Conservation (phyloP, 1,140 invertebrate genomes). For the Phymastichus coffea region DNA sequence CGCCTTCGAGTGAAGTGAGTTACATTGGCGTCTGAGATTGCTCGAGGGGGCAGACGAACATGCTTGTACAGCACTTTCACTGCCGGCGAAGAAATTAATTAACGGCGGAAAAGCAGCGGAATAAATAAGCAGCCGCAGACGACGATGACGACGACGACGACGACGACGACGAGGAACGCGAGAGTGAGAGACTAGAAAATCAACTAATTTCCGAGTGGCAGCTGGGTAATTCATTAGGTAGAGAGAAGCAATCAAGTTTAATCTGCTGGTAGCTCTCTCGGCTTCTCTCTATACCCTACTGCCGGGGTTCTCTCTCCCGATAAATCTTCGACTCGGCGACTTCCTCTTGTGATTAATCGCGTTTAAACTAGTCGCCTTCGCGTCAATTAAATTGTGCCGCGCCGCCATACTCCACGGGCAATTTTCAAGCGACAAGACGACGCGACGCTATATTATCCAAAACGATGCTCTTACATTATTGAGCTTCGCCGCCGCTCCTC, state of each 20-base stretch:
- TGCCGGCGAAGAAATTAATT: no score
- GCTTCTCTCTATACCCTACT: no score
- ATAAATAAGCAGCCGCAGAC: conserved; percentile 20
- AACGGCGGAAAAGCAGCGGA: no score
- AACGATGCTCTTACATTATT: conserved; percentile 25
- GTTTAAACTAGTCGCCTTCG: conserved; percentile 52
- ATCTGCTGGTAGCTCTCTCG: conserved; percentile 28
- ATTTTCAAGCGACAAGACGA: conserved; percentile 7
- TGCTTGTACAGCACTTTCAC: no score
- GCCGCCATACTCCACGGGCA: conserved; percentile 13
- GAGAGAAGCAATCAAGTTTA: conserved; percentile 25
- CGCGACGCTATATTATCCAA: no score
- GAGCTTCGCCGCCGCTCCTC: conserved; percentile 10
- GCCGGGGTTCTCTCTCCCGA: no score
- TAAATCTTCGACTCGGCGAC: conserved; percentile 38
- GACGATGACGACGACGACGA: no score
- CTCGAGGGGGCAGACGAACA: neutral
- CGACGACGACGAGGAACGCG: no score
- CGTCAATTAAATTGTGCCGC: conserved; percentile 49
- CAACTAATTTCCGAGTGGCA: neutral
- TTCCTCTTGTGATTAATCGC: conserved; percentile 51
- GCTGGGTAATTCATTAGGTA: conserved; percentile 11
- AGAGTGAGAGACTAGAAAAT: conserved; percentile 14
- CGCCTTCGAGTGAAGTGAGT: conserved; percentile 47
- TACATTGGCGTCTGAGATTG: conserved; percentile 31